These are phyloP conservation scores for Heterotis niloticus DNA, from an alignment of 2,113 vertebrate genomes.

Conservation along the genomic window DNA sequence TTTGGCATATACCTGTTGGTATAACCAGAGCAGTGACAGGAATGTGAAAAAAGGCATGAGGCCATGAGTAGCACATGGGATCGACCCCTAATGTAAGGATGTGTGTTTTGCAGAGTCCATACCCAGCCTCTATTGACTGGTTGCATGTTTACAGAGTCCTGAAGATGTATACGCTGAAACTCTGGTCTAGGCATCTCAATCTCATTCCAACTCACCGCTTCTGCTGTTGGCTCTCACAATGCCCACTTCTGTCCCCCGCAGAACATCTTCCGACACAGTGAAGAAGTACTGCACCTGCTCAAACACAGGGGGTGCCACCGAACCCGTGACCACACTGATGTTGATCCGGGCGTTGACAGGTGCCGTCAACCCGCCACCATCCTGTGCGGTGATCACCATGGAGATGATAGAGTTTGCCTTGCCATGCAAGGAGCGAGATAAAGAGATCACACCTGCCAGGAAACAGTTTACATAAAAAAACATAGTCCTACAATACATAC, in stretches of 20 bases:
- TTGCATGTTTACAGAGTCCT: not conserved
- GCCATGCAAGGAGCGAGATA: constrained; percentile 81
- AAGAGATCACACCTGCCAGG: constrained; percentile 77
- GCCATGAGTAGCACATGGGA: not conserved
- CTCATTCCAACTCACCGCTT: constrained; percentile 49
- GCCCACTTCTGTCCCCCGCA: constrained; percentile 78
- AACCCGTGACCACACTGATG: constrained; percentile 86
- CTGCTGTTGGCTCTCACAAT: constrained; percentile 70
- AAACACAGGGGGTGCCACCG: constrained; percentile 78
- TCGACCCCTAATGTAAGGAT: not conserved
- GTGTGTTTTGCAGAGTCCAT: not conserved
- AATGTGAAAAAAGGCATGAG: not conserved
- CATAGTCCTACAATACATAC: not conserved
- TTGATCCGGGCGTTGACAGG: constrained; percentile 80
- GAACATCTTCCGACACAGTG: constrained; percentile 76
- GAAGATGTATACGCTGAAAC: not conserved
- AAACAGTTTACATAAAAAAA: not conserved
- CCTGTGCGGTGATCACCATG: constrained; percentile 82
- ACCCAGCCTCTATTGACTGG: not conserved
- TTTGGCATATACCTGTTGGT: constrained; percentile 44
- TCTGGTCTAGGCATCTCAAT: not conserved
- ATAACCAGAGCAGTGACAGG: constrained; percentile 32
- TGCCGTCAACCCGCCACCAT: constrained; percentile 80
- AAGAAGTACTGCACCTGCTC: constrained; percentile 91
- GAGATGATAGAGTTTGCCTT: constrained; percentile 83